Evolutionary conservation across 2,888 invertebrate species (phyloP).

Genomic region (Cantharis lateralis): DNA sequence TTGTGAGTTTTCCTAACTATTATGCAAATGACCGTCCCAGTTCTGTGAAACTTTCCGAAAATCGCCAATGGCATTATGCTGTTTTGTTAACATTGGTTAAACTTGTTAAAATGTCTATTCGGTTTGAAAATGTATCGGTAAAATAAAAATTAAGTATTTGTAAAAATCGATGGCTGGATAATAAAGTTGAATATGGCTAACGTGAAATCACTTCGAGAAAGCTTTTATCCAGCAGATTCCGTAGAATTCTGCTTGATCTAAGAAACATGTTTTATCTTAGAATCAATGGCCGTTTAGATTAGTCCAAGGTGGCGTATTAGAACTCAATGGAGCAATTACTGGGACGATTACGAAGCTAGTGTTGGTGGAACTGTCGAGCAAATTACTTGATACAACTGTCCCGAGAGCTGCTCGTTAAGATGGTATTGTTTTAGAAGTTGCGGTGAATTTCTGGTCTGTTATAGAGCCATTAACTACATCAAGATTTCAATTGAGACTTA

Average conservation of each 20-base stretch:
- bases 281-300: conserved; percentile 55
- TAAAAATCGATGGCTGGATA: not conserved
- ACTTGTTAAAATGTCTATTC: too few species aligned
- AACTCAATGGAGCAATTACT: conserved; percentile 54
- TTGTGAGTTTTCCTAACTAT: too few species aligned
- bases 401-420: conserved; percentile 51
- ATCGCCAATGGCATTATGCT: too few species aligned
- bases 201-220: not conserved
- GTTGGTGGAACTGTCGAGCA: conserved; percentile 43
- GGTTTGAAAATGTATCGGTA: not conserved
- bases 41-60: too few species aligned
- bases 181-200: not conserved
- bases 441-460: conserved; percentile 38
- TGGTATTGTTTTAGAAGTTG: conserved; percentile 45
- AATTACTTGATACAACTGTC: conserved; percentile 52
- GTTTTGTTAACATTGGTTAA: too few species aligned
- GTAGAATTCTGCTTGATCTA: conserved; percentile 24
- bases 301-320: conserved; percentile 52
- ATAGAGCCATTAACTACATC: conserved; percentile 37
- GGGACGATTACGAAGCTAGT: conserved; percentile 46
- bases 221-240: not conserved
- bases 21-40: too few species aligned
- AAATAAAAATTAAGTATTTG: not conserved
- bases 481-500: not conserved
- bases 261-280: conserved; percentile 54